These are phyloP conservation scores for Drosophila phalerata DNA, from an alignment of 2,888 invertebrate species.

Conservation along the genomic window DNA sequence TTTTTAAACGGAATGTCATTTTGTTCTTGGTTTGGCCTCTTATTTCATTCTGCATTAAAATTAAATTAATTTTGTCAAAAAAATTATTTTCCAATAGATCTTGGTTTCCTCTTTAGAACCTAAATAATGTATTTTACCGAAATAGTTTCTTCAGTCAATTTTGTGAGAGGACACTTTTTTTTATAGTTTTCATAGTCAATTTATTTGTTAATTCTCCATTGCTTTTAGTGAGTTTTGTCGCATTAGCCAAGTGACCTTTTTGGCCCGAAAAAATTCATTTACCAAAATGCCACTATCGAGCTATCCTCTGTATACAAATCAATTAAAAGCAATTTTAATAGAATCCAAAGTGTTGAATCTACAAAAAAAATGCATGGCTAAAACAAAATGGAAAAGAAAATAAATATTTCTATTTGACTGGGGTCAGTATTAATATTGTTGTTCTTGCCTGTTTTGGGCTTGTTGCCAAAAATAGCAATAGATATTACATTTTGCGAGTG, in stretches of 20 bases:
- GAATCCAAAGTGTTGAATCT: conserved; percentile 53
- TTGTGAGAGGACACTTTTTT: no score
- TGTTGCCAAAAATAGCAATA: conserved; percentile 69
- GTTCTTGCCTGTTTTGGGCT: conserved; percentile 30
- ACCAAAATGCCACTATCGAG: conserved; percentile 3
- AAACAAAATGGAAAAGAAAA: conserved; percentile 27
- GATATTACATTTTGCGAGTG: conserved; percentile 58
- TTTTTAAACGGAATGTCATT: no score
- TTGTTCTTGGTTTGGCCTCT: no score
- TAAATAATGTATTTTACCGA: no score
- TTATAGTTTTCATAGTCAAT: background rate
- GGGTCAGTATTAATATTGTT: conserved; percentile 39
- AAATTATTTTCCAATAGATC: no score
- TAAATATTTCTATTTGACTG: conserved; percentile 25
- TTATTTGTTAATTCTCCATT: background rate
- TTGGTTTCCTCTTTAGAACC: no score
- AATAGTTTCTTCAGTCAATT: background rate
- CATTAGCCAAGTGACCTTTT: background rate
- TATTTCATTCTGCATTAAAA: no score
- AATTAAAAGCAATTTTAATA: conserved; percentile 54
- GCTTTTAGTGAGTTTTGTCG: conserved; percentile 1
- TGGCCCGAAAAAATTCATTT: conserved; percentile 14
- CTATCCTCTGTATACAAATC: conserved; percentile 31
- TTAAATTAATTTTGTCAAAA: no score
- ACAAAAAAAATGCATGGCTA: conserved; percentile 27